These are phyloP conservation scores for Mallotus villosus DNA, from an alignment of 2,797 vertebrate species.

Conservation along the genomic window DNA sequence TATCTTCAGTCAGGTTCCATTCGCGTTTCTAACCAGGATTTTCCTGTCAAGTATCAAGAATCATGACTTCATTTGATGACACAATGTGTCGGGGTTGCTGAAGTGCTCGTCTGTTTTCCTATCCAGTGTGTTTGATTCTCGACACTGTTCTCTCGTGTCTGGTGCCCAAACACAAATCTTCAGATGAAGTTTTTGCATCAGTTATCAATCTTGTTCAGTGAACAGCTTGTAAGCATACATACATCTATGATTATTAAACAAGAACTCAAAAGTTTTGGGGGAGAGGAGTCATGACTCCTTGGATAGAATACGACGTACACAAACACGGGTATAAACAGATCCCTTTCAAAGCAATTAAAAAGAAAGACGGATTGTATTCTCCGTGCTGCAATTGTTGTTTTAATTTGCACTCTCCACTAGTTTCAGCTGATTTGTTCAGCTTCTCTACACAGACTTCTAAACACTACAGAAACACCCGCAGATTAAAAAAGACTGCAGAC, in stretches of 20 bases:
- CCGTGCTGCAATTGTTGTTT: conserved; percentile 44
- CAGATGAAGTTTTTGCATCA: conserved; percentile 7
- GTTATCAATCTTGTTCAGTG: conserved; percentile 16
- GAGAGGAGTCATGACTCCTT: background rate
- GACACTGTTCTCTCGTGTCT: background rate
- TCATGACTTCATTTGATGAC: conserved; percentile 73
- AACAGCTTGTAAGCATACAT: conserved; percentile 16
- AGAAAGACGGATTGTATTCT: conserved; percentile 35
- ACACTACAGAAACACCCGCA: conserved; percentile 38
- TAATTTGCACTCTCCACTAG: conserved; percentile 51
- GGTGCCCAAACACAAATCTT: background rate
- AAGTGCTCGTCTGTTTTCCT: conserved; percentile 54
- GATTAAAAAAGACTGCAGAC: conserved; percentile 49
- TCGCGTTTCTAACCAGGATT: conserved; percentile 75
- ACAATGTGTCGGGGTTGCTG: conserved; percentile 64
- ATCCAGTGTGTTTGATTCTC: background rate
- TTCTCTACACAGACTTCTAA: background rate
- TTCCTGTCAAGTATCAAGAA: conserved; percentile 49
- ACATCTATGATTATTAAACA: conserved; percentile 16
- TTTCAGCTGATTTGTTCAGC: conserved; percentile 13
- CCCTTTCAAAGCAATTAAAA: conserved; percentile 49
- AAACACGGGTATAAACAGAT: conserved; percentile 55
- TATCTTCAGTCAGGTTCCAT: conserved; percentile 79
- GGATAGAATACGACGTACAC: conserved; percentile 32
- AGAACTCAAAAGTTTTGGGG: background rate